Evolutionary conservation across 2,113 vertebrate genomes (phyloP), one percentile per base, ranked within the genome.

Genomic region (Saccopteryx bilineata): DNA sequence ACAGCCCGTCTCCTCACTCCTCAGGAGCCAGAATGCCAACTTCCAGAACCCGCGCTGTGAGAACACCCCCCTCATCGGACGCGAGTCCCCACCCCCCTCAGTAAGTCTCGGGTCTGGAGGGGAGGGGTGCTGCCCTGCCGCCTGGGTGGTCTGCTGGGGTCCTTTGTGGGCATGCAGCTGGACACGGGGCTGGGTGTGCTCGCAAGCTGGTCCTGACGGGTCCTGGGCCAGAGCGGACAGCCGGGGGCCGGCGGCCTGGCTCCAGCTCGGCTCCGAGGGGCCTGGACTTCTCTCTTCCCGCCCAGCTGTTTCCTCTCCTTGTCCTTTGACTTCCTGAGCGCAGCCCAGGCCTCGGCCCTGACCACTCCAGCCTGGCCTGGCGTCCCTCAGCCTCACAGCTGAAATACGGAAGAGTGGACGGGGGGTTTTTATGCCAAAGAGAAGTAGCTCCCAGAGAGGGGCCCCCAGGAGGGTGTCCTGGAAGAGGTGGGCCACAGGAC

Each of bases 31-130:
- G 98, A 99, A 99, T 96, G 99, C 99, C 98, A 99, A 99, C 98
- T 99, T 99, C 98, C 99, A 99, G 98, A 99, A 99, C 95, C 99
- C 99, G 54, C 99, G 99, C 98, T 99, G 99, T 98, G 99, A 99
- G 99, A 99, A 99, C 98, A 99, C 99, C 31, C 99, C 99, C 58
- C 99, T 99, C 98, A 99, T 99, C 91, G 99, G 99, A 97, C 99
- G 99, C 91, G 99, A 99, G 98, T 99, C 99, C 97, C 99, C 99
- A 95, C 99, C 99, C 74, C 99, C 99, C 93, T 99, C 99, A 97
- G 99, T 99, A 99, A 99, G 99, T 99, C 92, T 79, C 2, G 0
- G 87, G 85, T 78, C 50, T 24, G 19, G 72, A 33, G 95, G 88
- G 15, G 19, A 7, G 26, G 75, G 72, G 48, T 1, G 21, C 46